phyloP scores from a whole-genome alignment of 2,888 invertebrate species.

The Tribolium freemani region DNA sequence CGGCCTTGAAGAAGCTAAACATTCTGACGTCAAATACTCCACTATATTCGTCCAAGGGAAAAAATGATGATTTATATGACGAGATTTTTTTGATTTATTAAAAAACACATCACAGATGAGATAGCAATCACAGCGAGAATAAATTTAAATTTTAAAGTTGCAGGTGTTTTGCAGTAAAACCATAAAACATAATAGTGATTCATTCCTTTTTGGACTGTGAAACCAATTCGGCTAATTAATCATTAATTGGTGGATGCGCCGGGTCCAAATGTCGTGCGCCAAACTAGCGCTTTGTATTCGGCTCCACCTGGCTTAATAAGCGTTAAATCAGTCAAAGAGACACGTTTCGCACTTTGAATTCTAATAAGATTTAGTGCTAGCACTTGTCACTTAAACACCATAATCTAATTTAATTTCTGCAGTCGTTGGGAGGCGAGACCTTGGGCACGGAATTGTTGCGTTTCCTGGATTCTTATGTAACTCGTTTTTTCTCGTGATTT shows the following conservation, averaged over 20 bases:
- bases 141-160: constrained; percentile 39
- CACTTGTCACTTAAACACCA: constrained; percentile 9
- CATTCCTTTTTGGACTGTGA: constrained; percentile 26
- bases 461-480: constrained; percentile 2
- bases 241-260: constrained; percentile 35
- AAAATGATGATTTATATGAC: neutral
- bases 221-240: neutral
- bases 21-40: neutral
- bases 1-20: neutral
- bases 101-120: constrained; percentile 32
- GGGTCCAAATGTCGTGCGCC: constrained; percentile 1
- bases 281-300: constrained; percentile 20
- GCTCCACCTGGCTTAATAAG: constrained; percentile 33
- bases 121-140: constrained; percentile 36
- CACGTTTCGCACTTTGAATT: neutral
- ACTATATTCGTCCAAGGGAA: neutral
- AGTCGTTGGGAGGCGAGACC: constrained; percentile 20
- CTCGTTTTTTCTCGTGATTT: neutral
- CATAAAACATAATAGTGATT: constrained; percentile 42
- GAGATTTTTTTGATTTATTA: constrained; percentile 9
- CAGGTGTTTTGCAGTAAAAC: constrained; percentile 42
- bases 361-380: constrained; percentile 1
- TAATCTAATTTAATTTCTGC: constrained; percentile 17
- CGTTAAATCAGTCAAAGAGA: constrained; percentile 34
- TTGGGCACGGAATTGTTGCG: constrained; percentile 13